A percentile compares a stretch with the other conserved stretches of the same genome.
These are phyloP conservation scores for Chaetoderma sp. DNA, from an alignment of 2,888 invertebrate genomes.

Conservation along the genomic window DNA sequence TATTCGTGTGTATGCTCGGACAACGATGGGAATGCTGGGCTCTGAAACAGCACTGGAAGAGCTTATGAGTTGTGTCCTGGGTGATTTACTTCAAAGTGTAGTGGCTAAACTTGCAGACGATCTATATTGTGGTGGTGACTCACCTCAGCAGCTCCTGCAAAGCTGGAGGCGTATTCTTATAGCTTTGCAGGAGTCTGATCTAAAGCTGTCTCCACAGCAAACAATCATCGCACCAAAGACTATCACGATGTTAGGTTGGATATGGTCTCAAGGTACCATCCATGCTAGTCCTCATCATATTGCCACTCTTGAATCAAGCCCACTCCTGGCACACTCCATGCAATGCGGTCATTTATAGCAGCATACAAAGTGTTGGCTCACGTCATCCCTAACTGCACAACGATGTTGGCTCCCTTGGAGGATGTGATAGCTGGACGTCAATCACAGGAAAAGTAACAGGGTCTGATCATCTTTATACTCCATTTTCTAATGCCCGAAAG, in stretches of 20 bases:
- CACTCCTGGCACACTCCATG: conserved; percentile 22
- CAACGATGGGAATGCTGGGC: conserved; percentile 38
- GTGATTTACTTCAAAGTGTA: conserved; percentile 27
- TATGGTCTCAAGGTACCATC: conserved; percentile 28
- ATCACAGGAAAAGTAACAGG: conserved; percentile 29
- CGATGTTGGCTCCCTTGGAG: conserved; percentile 22
- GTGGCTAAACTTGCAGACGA: conserved; percentile 32
- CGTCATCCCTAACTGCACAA: conserved; percentile 24
- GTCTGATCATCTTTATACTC: conserved; percentile 17
- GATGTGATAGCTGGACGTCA: conserved; percentile 20
- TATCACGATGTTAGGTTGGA: conserved; percentile 35
- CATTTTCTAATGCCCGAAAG: conserved; percentile 23
- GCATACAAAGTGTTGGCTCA: conserved; percentile 31
- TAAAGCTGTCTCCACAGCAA: not conserved
- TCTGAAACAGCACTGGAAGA: conserved; percentile 34
- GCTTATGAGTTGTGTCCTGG: conserved; percentile 31
- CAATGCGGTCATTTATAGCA: conserved; percentile 28
- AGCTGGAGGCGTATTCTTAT: conserved; percentile 16
- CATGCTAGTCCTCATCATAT: conserved; percentile 13
- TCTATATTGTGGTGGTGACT: conserved; percentile 1
- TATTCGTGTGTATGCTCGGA: conserved; percentile 27
- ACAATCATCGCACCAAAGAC: conserved; percentile 12
- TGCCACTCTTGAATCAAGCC: conserved; percentile 19
- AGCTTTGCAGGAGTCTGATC: not conserved
- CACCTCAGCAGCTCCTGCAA: not conserved